A percentile compares a stretch with the other conserved stretches of the same genome.
Evolutionary conservation across 2,888 invertebrate species (phyloP).

Genomic region (Eudasyphora cyanicolor): DNA sequence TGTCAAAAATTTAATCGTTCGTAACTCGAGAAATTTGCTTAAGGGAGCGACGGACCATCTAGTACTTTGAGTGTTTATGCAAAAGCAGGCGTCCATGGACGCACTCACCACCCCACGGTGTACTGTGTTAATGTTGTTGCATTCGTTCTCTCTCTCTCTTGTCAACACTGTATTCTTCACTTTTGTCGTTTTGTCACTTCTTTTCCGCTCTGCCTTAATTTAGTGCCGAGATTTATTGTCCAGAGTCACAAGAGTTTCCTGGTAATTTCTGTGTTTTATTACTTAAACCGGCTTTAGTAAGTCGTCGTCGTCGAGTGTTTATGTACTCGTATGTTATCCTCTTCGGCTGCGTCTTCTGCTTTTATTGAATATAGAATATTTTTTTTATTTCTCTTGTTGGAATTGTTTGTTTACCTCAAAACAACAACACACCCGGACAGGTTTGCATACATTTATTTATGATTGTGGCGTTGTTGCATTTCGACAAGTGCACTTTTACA

Average conservation of each 20-base stretch:
- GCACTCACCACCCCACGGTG: no score
- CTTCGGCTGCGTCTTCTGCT: conserved; percentile 46
- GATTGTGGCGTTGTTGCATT: conserved; percentile 1
- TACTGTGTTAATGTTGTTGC: neutral
- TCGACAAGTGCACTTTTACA: conserved; percentile 62
- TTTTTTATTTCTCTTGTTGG: conserved; percentile 12
- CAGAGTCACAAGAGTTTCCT: conserved; percentile 14
- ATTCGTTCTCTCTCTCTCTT: neutral
- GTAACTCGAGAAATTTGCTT: no score
- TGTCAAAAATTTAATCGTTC: no score
- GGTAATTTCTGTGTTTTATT: conserved; percentile 19
- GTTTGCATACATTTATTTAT: conserved; percentile 10
- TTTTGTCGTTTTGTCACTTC: neutral
- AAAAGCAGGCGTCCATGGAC: no score
- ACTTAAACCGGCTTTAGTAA: neutral
- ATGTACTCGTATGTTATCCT: no score
- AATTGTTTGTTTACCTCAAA: neutral
- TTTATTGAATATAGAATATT: conserved; percentile 34
- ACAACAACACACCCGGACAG: neutral
- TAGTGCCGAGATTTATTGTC: conserved; percentile 5
- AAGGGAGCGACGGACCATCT: no score
- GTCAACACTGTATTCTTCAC: neutral
- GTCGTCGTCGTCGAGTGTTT: neutral
- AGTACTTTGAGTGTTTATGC: no score
- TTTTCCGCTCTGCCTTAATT: neutral